Percentiles rank a stretch among this genome's conserved stretches.
Evolutionary conservation across 2,888 invertebrate genomes (phyloP).

Genomic region (Eupithecia insigniata): DNA sequence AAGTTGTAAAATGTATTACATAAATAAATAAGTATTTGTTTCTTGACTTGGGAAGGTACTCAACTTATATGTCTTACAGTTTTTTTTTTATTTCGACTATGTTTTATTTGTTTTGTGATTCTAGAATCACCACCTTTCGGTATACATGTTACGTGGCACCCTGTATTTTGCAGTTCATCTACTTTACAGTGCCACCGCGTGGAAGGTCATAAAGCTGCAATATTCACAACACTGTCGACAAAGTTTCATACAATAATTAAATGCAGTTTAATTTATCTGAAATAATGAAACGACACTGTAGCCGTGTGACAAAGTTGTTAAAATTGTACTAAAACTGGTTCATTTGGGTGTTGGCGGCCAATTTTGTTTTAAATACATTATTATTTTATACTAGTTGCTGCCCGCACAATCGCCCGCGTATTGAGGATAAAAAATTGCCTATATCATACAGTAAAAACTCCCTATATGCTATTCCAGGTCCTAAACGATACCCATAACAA

Average conservation of each 20-base stretch:
- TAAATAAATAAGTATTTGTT: no score
- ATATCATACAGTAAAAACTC: no score
- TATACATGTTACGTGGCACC: not conserved
- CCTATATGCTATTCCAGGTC: no score
- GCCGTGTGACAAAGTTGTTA: constrained; percentile 22
- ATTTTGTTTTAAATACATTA: not conserved
- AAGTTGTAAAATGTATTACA: no score
- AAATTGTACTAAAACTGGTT: constrained; percentile 19
- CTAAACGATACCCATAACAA: no score
- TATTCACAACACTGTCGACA: constrained; percentile 14
- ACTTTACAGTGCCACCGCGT: not conserved
- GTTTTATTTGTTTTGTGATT: no score
- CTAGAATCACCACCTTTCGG: no score
- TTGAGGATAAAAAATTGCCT: no score
- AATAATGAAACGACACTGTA: constrained; percentile 35
- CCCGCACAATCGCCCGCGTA: no score
- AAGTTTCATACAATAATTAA: constrained; percentile 14
- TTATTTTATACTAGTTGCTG: not conserved
- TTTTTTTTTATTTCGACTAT: no score
- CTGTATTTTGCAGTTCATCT: not conserved
- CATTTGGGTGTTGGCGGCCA: not conserved
- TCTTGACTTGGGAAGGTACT: no score
- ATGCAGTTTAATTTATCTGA: constrained; percentile 25
- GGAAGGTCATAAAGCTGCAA: not conserved
- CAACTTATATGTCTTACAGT: no score